Conservation (phyloP, 2,888 invertebrate genomes). For the Macrosoma leucophasiata region DNA sequence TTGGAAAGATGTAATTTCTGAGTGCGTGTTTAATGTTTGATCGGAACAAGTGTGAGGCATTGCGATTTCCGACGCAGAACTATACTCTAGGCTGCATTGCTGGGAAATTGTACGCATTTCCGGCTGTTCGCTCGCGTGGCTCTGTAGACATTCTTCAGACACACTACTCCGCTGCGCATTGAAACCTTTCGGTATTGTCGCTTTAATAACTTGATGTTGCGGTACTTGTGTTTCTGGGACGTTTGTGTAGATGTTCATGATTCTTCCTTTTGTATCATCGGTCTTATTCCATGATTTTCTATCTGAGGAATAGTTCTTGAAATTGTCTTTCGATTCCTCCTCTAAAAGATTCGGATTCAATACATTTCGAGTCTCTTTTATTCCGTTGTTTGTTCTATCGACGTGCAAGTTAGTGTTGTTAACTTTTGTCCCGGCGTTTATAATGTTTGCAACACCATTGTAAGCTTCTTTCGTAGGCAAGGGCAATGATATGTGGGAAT, state of each 20-base stretch:
- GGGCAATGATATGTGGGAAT: conserved; percentile 69
- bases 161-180: conserved; percentile 58
- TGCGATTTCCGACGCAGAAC: conserved; percentile 75
- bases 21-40: conserved; percentile 66
- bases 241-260: conserved; percentile 79
- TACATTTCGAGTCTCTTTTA: conserved; percentile 72
- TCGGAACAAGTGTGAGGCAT: conserved; percentile 71
- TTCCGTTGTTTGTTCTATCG: conserved; percentile 71
- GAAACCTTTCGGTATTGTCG: conserved; percentile 46
- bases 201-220: conserved; percentile 73
- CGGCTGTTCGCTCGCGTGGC: conserved; percentile 56
- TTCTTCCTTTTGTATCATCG: conserved; percentile 53
- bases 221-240: conserved; percentile 78
- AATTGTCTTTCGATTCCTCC: conserved; percentile 77
- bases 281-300: conserved; percentile 56
- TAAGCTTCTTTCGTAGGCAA: conserved; percentile 65
- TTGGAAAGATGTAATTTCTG: conserved; percentile 65
- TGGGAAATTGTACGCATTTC: conserved; percentile 81
- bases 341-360: conserved; percentile 80
- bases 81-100: conserved; percentile 82
- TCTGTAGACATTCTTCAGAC: conserved; percentile 64
- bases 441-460: conserved; percentile 75
- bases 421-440: conserved; percentile 83
- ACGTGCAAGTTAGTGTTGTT: conserved; percentile 89
- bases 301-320: conserved; percentile 56